Conservation (phyloP, 2,113 vertebrate genomes). For the Cynoglossus semilaevis region DNA sequence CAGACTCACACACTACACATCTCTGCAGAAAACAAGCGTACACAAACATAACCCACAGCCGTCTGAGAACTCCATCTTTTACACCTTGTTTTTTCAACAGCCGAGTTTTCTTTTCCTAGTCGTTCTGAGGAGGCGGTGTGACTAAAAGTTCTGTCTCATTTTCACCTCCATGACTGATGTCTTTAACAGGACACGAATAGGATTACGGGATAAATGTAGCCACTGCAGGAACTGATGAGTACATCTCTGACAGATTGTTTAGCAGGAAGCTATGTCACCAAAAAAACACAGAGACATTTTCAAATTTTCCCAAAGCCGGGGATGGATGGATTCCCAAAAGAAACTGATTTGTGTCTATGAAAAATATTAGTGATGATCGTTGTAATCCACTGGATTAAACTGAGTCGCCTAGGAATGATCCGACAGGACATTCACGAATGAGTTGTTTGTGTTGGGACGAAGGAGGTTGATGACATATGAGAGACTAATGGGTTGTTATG, state of each 20-base stretch:
- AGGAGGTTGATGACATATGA: slow-evolving; percentile 30
- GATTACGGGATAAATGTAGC: slow-evolving; percentile 27
- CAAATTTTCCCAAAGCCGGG: not conserved
- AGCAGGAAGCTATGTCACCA: slow-evolving; percentile 6
- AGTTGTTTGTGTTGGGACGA: slow-evolving; percentile 22
- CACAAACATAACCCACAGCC: slow-evolving; percentile 20
- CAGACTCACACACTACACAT: slow-evolving; percentile 3
- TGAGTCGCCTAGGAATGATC: not conserved
- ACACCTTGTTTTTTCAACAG: slow-evolving; percentile 31
- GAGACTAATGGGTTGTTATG: slow-evolving; percentile 43
- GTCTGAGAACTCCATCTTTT: slow-evolving; percentile 46
- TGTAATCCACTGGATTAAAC: not conserved
- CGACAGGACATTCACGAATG: not conserved
- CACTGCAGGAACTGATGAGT: not conserved
- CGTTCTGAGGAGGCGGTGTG: no score
- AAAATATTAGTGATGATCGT: not conserved
- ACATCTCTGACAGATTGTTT: slow-evolving; percentile 7
- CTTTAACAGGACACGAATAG: slow-evolving; percentile 28
- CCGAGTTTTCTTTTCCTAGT: slow-evolving; percentile 5
- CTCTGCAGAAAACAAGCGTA: slow-evolving; percentile 15
- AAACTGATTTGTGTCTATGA: not conserved
- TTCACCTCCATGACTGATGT: slow-evolving; percentile 23
- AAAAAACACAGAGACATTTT: not conserved
- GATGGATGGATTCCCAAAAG: not conserved
- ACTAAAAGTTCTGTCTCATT: no score